Base-by-base conservation (phyloP, 2,888 invertebrate genomes). In the Maniola hyperantus region DNA sequence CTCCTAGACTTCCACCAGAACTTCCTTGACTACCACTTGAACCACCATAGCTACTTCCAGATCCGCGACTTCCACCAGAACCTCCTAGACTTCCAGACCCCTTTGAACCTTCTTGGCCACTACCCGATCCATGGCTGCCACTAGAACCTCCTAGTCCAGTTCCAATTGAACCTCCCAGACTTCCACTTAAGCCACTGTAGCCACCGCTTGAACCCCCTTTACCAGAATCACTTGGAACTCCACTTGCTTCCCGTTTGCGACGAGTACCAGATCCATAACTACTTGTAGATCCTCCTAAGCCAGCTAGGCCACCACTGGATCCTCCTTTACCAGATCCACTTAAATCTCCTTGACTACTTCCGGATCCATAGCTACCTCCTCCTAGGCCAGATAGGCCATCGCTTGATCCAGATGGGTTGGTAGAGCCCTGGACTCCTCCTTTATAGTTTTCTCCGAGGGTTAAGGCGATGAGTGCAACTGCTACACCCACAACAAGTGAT, bases 231-330 rank as follows among this genome's bases (percentile, higher is more conserved):
- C 15, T 11, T 18, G 64, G 33, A 5, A 42, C 59, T 5, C 77
- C 75, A 11, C 54, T 58, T 6, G 59, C 6, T 46, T n/a, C 33
- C 5, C 76, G 71, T 50, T 73, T 72, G 50, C 58, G 33, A 1
- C 69, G 59, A 53, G 13, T 13, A 59, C 64, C 66, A 5, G 42
- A 64, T 7, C 72, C 67, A 53, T 61, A 39, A 18, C 69, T 64
- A 10, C 75, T 69, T 0, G 76, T 75, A n/a, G 65, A 74, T 1
- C 79, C 80, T 76, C 72, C 51, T 72, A 72, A 33, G 0, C 79
- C 75, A 20, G 67, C 15, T 6, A 39, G 34, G 1, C 55, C 54
- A 2, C 54, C 54, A 15, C 54, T 36, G 7, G 55, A 18, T 18
- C 36, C 55, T 0, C 39, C 11, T 2, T 33, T 10, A n/a, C 6